Conservation (phyloP, 1,140 invertebrate species). For the Brachionus paranguensis region DNA sequence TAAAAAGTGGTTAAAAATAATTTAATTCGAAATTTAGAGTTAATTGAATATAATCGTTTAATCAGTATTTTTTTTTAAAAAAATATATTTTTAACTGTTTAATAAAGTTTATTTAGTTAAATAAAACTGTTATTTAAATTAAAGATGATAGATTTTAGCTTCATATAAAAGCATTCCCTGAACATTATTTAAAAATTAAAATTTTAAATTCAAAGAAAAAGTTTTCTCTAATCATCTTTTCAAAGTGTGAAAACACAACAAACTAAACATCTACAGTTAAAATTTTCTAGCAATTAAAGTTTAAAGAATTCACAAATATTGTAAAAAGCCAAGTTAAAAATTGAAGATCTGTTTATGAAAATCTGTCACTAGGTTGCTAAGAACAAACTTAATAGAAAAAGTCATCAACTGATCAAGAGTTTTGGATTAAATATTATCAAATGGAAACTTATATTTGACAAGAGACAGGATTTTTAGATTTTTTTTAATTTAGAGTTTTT, state of each 20-base stretch:
- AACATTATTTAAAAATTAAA: not conserved
- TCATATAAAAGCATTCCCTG: not conserved
- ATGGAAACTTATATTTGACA: too few relatives aligned
- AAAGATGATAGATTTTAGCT: too few relatives aligned
- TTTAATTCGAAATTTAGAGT: too few relatives aligned
- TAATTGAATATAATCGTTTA: too few relatives aligned
- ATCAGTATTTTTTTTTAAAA: too few relatives aligned
- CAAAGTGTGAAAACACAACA: not conserved
- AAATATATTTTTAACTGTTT: too few relatives aligned
- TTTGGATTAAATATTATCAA: too few relatives aligned
- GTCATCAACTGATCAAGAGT: too few relatives aligned
- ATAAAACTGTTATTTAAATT: too few relatives aligned
- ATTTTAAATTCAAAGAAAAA: not conserved
- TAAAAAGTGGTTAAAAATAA: too few relatives aligned
- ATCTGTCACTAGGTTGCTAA: not conserved
- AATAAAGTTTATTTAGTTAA: too few relatives aligned
- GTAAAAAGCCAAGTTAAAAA: not conserved
- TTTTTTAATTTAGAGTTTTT: not conserved
- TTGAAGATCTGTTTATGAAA: not conserved
- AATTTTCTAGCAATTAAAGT: not conserved
- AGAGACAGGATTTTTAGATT: not conserved
- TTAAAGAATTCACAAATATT: not conserved
- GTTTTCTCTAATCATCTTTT: not conserved
- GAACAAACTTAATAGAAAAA: not conserved
- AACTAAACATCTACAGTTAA: not conserved